A percentile compares a stretch with the other conserved stretches of the same genome.
Conservation (phyloP, 2,888 invertebrate genomes). For the Apamea crenata region DNA sequence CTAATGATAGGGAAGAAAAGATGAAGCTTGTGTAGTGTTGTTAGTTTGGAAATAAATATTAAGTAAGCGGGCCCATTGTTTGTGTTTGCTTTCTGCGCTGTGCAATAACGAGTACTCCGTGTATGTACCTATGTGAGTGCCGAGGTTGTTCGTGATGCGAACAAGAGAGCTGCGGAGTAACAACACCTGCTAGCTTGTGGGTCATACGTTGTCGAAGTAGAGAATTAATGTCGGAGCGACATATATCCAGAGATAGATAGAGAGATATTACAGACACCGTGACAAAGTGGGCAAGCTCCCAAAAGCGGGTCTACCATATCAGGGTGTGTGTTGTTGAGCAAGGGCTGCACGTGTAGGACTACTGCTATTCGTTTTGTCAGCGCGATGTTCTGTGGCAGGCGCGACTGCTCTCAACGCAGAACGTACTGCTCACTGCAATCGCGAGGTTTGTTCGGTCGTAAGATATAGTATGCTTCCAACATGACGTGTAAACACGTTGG, state of each 20-base stretch:
- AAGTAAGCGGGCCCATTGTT: not conserved
- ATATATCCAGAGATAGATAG: not conserved
- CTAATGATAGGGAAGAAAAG: slow-evolving; percentile 1
- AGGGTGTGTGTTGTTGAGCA: not conserved
- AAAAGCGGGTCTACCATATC: no score
- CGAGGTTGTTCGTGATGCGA: not conserved
- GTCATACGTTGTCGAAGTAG: not conserved
- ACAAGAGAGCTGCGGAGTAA: not conserved
- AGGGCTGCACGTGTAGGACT: not conserved
- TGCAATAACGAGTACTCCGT: not conserved
- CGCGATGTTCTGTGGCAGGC: not conserved
- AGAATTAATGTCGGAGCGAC: not conserved
- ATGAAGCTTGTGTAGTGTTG: not conserved
- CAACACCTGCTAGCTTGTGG: not conserved
- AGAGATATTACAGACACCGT: not conserved
- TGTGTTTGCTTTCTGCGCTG: slow-evolving; percentile 1
- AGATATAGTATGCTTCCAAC: not conserved
- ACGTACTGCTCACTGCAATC: no score
- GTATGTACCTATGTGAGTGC: not conserved
- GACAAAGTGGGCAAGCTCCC: not conserved
- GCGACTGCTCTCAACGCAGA: not conserved
- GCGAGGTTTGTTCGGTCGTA: not conserved
- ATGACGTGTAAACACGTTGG: not conserved
- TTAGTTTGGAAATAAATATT: slow-evolving; percentile 11
- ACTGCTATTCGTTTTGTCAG: not conserved